Conservation (phyloP, 2,797 vertebrate species). For the Lithobates sylvaticus region DNA sequence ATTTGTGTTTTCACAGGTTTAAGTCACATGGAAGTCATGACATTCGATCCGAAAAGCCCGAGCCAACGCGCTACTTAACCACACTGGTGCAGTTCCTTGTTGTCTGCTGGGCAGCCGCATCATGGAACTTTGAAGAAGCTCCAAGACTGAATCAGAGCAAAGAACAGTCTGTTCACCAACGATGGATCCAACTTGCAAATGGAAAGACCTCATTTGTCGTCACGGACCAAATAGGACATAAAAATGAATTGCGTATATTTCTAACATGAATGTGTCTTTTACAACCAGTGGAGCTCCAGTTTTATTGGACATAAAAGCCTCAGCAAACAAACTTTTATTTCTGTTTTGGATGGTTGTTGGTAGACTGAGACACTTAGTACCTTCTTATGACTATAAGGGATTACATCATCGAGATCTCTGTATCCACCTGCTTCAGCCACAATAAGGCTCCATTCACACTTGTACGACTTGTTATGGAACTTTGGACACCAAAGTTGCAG, state of each 20-base stretch:
- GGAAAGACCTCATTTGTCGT: neutral
- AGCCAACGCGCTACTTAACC: conserved; percentile 74
- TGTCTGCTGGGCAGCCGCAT: conserved; percentile 35
- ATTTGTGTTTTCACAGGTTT: conserved; percentile 71
- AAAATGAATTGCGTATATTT: no score
- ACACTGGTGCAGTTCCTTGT: neutral
- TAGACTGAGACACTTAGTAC: no score
- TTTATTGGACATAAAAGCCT: no score
- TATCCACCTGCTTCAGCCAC: neutral
- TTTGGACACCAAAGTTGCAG: no score
- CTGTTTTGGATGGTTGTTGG: no score
- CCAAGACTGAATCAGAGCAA: conserved; percentile 1
- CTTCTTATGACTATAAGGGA: no score
- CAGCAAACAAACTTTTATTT: no score
- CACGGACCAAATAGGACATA: no score
- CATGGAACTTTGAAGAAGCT: conserved; percentile 10
- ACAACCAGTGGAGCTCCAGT: no score
- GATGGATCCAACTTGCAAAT: neutral
- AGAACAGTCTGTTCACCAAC: neutral
- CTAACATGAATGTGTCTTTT: no score
- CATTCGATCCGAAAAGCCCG: conserved; percentile 80
- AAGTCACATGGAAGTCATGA: conserved; percentile 87
- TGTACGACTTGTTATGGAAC: no score
- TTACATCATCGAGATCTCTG: neutral
- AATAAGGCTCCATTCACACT: no score